Base-by-base conservation (phyloP, 2,113 vertebrate species). In the Rhabdornis inornatus region DNA sequence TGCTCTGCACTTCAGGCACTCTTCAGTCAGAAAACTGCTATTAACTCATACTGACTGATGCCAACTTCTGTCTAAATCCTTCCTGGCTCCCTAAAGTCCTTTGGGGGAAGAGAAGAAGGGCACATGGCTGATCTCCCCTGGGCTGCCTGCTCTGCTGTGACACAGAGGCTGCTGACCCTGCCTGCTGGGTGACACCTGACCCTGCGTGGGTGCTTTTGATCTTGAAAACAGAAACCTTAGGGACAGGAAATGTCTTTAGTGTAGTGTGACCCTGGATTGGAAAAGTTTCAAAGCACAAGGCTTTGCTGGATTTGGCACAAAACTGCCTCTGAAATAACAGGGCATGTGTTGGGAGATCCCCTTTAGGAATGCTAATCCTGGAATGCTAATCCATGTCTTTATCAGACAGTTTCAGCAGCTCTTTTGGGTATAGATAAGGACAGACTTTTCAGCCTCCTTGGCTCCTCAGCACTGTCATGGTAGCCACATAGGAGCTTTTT, bases 231-330 rank as follows among this genome's bases (percentile, higher is more conserved):
- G 56, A 50, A 78, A 20, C 39, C 11, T 12, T 1, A 39, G 55
- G 39, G n/a, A 39, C 6, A 7, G 0, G 8, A 33, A 65, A 5
- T 0, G 5, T 25, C 52, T 27, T 49, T 13, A 3, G 31, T 35
- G 22, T 3, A 20, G 50, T 0, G 5, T 1, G 18, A 31, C 2
- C 31, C 39, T 16, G 33, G 6, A 4, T 0, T 30, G 35, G 33
- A 31, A n/a, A 37, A 28, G 50, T 49, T 52, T 75, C 53, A 37
- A 42, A 89, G 52, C 71, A 15, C 1, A 4, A 27, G 5, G 28
- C 25, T 77, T 28, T 60, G 66, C 53, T 77, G 49, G 44, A 23
- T 33, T 77, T 59, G 47, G 65, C 45, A 39, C 35, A 49, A 22
- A 90, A 25, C 10, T 8, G 3, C 17, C 57, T 80, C 28, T 63